These are phyloP conservation scores for Oncorhynchus clarkii DNA, from an alignment of 2,113 vertebrate species.

Conservation along the genomic window DNA sequence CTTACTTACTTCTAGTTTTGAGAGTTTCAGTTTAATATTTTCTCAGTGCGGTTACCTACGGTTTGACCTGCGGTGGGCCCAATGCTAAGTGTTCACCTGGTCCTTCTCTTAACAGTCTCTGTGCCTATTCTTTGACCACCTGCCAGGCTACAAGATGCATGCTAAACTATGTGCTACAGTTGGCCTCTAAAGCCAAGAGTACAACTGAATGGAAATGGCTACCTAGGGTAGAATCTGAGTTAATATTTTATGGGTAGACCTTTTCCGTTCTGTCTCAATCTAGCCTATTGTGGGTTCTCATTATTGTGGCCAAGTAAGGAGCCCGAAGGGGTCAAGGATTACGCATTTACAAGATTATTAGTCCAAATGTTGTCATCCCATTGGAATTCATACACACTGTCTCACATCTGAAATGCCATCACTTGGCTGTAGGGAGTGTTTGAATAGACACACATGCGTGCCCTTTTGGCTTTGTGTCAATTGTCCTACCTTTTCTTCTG, in stretches of 20 bases:
- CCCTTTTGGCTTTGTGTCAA: conserved; percentile 1
- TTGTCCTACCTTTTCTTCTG: background rate
- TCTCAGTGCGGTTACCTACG: conserved; percentile 31
- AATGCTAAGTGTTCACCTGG: conserved; percentile 34
- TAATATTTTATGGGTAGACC: conserved; percentile 32
- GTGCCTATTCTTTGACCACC: conserved; percentile 5
- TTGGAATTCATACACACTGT: background rate
- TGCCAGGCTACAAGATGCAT: conserved; percentile 7
- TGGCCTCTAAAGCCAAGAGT: background rate
- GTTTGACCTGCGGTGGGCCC: conserved; percentile 22
- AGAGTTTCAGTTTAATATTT: conserved; percentile 1
- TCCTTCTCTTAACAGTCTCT: conserved; percentile 28
- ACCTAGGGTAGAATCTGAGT: conserved; percentile 44
- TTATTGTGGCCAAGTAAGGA: background rate
- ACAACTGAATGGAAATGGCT: conserved; percentile 13
- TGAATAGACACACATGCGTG: conserved; percentile 6
- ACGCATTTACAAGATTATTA: conserved; percentile 5
- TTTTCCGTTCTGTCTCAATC: conserved; percentile 19
- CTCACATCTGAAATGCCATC: background rate
- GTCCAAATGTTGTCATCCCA: background rate
- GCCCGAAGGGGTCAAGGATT: background rate
- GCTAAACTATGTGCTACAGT: conserved; percentile 3
- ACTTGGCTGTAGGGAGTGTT: background rate
- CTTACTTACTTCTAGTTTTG: background rate
- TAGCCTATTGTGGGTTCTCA: conserved; percentile 14